Percentiles rank a stretch among this genome's conserved stretches.
These are phyloP conservation scores for Brevimyrus niger DNA, from an alignment of 2,113 vertebrate genomes.

Conservation along the genomic window DNA sequence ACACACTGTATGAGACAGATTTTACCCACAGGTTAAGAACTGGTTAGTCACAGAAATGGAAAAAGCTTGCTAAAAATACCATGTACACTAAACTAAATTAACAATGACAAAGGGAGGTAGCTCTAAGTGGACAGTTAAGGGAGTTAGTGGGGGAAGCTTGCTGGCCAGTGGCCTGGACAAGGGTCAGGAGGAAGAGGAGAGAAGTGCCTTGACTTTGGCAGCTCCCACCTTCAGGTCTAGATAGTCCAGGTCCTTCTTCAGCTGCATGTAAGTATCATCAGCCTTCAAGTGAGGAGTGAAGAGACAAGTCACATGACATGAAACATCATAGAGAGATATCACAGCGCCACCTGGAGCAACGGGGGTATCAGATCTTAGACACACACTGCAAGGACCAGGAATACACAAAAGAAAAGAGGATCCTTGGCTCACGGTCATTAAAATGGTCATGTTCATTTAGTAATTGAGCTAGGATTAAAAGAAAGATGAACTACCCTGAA, in stretches of 20 bases:
- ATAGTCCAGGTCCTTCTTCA: conserved; percentile 95
- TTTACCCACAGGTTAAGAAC: neutral
- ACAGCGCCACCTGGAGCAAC: neutral
- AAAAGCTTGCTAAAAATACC: neutral
- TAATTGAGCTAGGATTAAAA: neutral
- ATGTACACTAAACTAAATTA: neutral
- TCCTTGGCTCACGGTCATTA: neutral
- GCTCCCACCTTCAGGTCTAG: conserved; percentile 89
- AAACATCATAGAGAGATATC: neutral
- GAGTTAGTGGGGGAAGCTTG: neutral
- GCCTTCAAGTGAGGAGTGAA: conserved; percentile 58
- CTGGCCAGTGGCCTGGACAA: neutral
- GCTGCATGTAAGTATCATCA: conserved; percentile 86
- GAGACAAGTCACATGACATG: conserved; percentile 4
- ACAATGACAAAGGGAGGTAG: neutral
- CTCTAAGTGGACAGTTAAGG: conserved; percentile 2
- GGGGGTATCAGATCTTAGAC: neutral
- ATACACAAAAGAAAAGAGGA: neutral
- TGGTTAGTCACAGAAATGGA: conserved; percentile 1
- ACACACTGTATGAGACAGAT: neutral
- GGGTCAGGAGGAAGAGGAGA: neutral
- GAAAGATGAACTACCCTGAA: neutral
- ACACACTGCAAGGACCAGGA: neutral
- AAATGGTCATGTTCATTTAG: neutral
- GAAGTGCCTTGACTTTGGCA: neutral